Percentiles rank a stretch among this genome's conserved stretches.
Conservation (phyloP, 2,797 vertebrate genomes). For the Spea hammondii region DNA sequence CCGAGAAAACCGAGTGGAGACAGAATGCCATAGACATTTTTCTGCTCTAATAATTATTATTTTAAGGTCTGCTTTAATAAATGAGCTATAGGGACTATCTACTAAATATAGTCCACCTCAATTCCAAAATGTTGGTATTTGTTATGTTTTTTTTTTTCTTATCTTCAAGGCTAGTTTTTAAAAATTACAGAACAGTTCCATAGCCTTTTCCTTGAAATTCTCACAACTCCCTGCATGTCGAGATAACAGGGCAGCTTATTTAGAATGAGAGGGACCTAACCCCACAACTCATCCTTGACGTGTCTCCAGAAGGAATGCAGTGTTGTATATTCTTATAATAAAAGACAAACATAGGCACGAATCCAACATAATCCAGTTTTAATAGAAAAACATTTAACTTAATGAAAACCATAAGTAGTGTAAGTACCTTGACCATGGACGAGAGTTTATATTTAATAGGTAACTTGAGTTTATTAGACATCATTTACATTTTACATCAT, state of each 20-base stretch:
- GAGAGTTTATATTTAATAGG: slow-evolving; percentile 11
- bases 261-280: slow-evolving; percentile 17
- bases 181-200: slow-evolving; percentile 45
- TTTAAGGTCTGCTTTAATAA: no score
- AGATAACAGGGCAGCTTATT: slow-evolving; percentile 55
- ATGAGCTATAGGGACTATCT: no score
- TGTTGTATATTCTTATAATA: slow-evolving; percentile 26
- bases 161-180: slow-evolving; percentile 36
- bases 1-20: no score
- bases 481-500: slow-evolving; percentile 24
- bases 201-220: slow-evolving; percentile 45
- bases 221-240: slow-evolving; percentile 49
- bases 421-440: slow-evolving; percentile 13
- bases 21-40: no score
- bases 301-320: slow-evolving; percentile 22
- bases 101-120: no score
- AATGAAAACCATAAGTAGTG: slow-evolving; percentile 22
- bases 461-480: slow-evolving; percentile 14
- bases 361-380: slow-evolving; percentile 28
- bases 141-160: background rate
- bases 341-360: slow-evolving; percentile 27
- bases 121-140: no score
- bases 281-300: slow-evolving; percentile 14
- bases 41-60: no score
- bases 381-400: slow-evolving; percentile 34